phyloP scores from a whole-genome alignment of 2,888 invertebrate species.

The Macroteleia sp. region DNA sequence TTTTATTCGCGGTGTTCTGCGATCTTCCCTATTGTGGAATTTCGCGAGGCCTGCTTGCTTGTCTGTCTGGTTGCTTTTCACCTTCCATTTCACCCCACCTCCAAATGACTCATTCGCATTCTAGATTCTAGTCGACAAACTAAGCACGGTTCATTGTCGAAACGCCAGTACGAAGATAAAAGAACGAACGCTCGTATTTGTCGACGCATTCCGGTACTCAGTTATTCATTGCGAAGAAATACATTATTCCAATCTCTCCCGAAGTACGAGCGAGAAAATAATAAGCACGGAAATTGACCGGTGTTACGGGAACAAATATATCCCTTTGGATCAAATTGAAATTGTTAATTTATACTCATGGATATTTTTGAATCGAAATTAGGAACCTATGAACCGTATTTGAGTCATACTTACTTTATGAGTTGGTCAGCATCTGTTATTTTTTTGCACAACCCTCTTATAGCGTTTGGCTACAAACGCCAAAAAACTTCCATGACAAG shows the following conservation, averaged over 20 bases:
- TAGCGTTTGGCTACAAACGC: too few species aligned
- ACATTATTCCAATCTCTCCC: constrained; percentile 25
- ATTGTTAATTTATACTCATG: constrained; percentile 31
- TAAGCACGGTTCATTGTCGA: constrained; percentile 50
- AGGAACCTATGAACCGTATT: constrained; percentile 8
- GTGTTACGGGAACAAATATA: constrained; percentile 2
- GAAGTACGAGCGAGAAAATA: constrained; percentile 4
- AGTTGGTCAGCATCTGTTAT: too few species aligned
- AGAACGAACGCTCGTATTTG: constrained; percentile 38
- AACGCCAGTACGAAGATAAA: constrained; percentile 50
- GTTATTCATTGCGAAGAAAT: constrained; percentile 55
- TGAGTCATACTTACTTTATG: neutral
- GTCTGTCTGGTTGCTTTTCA: constrained; percentile 50
- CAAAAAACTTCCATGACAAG: too few species aligned
- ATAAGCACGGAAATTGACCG: constrained; percentile 22
- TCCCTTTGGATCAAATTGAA: constrained; percentile 16
- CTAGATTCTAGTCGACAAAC: constrained; percentile 51
- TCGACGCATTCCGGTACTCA: constrained; percentile 44
- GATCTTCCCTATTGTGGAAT: constrained; percentile 73
- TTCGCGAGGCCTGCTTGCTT: constrained; percentile 65
- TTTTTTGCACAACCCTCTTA: too few species aligned
- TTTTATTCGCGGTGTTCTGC: too few species aligned
- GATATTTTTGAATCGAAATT: constrained; percentile 15
- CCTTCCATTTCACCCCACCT: constrained; percentile 6
- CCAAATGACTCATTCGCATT: constrained; percentile 48